These are phyloP conservation scores for Acanthosoma haemorrhoidale DNA, from an alignment of 2,888 invertebrate genomes.

Conservation along the genomic window DNA sequence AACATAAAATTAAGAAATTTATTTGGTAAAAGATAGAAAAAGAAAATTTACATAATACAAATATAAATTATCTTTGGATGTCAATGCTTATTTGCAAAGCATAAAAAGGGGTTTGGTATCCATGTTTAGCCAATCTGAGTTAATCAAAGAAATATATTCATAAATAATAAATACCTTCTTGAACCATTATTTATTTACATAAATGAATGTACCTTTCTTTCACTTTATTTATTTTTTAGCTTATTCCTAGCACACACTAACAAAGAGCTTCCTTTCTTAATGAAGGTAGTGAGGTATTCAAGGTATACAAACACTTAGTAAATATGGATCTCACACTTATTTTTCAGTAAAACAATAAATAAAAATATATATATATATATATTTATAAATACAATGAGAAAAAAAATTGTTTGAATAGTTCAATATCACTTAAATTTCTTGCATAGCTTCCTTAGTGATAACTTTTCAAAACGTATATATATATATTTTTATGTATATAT, in stretches of 20 bases:
- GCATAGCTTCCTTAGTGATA: not conserved
- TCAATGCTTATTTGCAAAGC: not conserved
- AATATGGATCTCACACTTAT: not conserved
- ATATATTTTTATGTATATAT: not conserved
- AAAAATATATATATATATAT: constrained; percentile 3
- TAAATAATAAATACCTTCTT: not conserved
- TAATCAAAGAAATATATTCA: not conserved
- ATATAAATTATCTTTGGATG: constrained; percentile 7
- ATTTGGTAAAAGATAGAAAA: not conserved
- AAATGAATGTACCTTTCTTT: not conserved
- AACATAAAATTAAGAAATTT: not conserved
- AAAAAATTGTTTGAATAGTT: not conserved
- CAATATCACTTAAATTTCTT: not conserved
- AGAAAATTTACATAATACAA: not conserved
- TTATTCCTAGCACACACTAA: constrained; percentile 9
- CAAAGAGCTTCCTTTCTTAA: constrained; percentile 10
- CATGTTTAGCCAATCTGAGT: not conserved
- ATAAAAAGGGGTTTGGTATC: not conserved
- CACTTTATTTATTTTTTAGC: not conserved
- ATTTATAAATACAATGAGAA: not conserved
- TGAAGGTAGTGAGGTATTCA: constrained; percentile 6
- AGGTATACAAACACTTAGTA: not conserved
- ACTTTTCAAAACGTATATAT: not conserved
- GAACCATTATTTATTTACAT: not conserved
- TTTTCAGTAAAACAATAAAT: constrained; percentile 7